phyloP scores from a whole-genome alignment of 1,140 invertebrate species.

The Drosophila busckii region DNA sequence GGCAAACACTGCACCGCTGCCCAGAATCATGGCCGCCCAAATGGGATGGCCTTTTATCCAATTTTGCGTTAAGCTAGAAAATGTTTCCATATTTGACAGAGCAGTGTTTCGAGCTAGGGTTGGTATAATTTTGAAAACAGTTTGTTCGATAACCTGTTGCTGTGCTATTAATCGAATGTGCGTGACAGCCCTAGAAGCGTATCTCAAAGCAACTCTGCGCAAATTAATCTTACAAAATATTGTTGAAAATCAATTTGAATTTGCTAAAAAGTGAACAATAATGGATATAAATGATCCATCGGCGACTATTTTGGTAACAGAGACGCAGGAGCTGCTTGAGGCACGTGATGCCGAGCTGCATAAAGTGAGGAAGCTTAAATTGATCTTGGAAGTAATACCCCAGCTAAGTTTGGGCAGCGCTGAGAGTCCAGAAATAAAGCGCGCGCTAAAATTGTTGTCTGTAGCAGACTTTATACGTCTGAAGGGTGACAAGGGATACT shows the following conservation, averaged over 20 bases:
- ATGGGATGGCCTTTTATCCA: not conserved
- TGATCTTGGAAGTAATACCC: conserved; percentile 34
- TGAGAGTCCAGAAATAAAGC: conserved; percentile 26
- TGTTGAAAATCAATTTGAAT: too few relatives aligned
- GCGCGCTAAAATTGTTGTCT: conserved; percentile 34
- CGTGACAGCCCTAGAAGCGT: too few relatives aligned
- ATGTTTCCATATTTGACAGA: too few relatives aligned
- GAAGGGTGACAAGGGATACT: conserved; percentile 25
- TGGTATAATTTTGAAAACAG: too few relatives aligned
- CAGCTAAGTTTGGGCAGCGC: conserved; percentile 19
- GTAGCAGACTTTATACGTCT: conserved; percentile 34
- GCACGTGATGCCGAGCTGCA: conserved; percentile 31
- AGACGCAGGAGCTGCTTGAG: conserved; percentile 38
- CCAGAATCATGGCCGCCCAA: not conserved
- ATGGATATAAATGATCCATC: conserved; percentile 31
- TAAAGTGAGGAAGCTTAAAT: conserved; percentile 42
- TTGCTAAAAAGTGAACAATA: too few relatives aligned
- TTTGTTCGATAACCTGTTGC: too few relatives aligned
- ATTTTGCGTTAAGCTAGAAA: not conserved
- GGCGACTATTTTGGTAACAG: conserved; percentile 20
- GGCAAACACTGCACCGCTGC: not conserved
- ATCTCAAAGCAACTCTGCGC: too few relatives aligned
- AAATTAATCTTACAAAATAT: too few relatives aligned
- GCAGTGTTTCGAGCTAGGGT: too few relatives aligned
- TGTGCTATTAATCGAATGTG: too few relatives aligned